Evolutionary conservation across 2,113 vertebrate species (phyloP), one percentile per base, ranked within the genome.

Genomic region (Petroica traversi): DNA sequence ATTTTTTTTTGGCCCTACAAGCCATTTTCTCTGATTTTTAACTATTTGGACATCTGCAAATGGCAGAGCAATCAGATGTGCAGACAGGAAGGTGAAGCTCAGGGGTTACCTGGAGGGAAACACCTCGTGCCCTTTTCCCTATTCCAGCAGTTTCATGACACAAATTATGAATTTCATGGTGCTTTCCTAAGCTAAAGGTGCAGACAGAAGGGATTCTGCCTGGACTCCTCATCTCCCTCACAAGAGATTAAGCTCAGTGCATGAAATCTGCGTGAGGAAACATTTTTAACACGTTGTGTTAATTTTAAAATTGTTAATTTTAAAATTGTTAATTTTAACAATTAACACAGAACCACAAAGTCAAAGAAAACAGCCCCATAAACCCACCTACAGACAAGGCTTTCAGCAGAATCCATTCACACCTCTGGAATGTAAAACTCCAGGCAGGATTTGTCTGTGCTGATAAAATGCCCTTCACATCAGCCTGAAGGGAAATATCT

Each of bases 321-420:
- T n/a, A n/a, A n/a, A n/a, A n/a, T n/a, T n/a, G n/a, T n/a, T n/a
- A n/a, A n/a, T n/a, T n/a, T n/a, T n/a, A n/a, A n/a, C n/a, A n/a
- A n/a, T n/a, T n/a, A n/a, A n/a, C n/a, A n/a, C n/a, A n/a, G n/a
- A n/a, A n/a, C n/a, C n/a, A n/a, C n/a, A n/a, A n/a, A n/a, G 9
- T 85, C 49, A 85, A 89, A 95, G 84, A 7, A 88, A 61, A 61
- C 45, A 88, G 58, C 59, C 66, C 26, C 16, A 94, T 31, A 89
- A 96, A 94, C 36, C 67, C 81, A 94, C 59, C 93, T 51, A 66
- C 10, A 28, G 12, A n/a, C 22, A 69, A 69, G 55, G 52, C 75
- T 93, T 88, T 23, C 85, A 93, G 89, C 66, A 94, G 71, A 89
- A 95, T 24, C 46, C 67, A 74, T 75, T 95, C 81, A 66, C 62